Evolutionary conservation across 1,140 invertebrate genomes (phyloP).

Genomic region (Euura lappo): DNA sequence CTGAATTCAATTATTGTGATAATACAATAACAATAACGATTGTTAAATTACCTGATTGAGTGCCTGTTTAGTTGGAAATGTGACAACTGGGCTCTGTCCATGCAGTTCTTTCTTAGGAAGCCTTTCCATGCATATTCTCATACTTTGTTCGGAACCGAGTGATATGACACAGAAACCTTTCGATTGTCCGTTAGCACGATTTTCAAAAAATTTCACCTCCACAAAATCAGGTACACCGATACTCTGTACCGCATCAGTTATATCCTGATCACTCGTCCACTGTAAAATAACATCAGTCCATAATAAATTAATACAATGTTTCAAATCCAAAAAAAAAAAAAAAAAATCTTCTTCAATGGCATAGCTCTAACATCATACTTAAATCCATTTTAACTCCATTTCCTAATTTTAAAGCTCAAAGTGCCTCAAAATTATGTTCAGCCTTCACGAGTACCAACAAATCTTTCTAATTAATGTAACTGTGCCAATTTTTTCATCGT

Average conservation of each 20-base stretch:
- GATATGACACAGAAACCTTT: conserved; percentile 97
- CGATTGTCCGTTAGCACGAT: conserved; percentile 98
- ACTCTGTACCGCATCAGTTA: conserved; percentile 84
- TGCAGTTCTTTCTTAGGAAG: conserved; percentile 94
- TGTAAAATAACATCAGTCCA: conserved; percentile 56
- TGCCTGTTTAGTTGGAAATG: conserved; percentile 93
- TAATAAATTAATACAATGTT: conserved; percentile 9
- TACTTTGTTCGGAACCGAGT: conserved; percentile 89
- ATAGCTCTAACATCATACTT: background rate
- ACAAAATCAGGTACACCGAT: conserved; percentile 93
- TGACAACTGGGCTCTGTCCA: conserved; percentile 93
- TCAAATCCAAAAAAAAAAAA: background rate
- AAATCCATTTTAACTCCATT: no score
- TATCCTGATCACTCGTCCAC: conserved; percentile 98
- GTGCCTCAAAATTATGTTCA: no score
- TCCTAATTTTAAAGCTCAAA: no score
- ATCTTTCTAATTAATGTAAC: no score
- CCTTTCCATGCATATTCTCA: conserved; percentile 89
- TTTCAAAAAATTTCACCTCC: conserved; percentile 99
- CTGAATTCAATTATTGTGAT: no score
- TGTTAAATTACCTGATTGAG: conserved; percentile 60
- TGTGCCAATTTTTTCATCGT: no score
- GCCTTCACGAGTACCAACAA: no score
- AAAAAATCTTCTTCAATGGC: background rate
- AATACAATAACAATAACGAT: no score